phyloP scores from a whole-genome alignment of 2,113 vertebrate species.

The Brachypteracias leptosomus region DNA sequence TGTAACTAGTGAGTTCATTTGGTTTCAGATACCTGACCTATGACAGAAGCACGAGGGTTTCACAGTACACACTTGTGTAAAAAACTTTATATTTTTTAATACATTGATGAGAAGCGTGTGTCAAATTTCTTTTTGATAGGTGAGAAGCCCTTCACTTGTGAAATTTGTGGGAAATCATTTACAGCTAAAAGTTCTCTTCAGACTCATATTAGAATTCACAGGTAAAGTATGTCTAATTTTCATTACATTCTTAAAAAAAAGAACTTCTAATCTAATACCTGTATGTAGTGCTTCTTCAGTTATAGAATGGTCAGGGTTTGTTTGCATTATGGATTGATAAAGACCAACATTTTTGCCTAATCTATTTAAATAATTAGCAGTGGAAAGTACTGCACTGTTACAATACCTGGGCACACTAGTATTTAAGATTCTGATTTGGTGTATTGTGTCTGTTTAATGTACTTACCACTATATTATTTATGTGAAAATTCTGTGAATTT shows the following conservation, averaged over 20 bases:
- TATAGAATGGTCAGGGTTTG: neutral
- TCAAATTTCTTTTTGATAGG: slow-evolving; percentile 72
- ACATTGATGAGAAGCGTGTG: neutral
- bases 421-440: neutral
- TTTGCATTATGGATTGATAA: neutral
- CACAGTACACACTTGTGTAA: neutral
- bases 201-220: slow-evolving; percentile 96
- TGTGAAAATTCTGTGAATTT: neutral
- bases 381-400: neutral
- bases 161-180: slow-evolving; percentile 98
- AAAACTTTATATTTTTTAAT: too few species aligned
- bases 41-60: neutral
- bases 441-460: neutral
- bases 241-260: neutral
- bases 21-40: neutral
- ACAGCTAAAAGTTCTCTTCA: slow-evolving; percentile 96
- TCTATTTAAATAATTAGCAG: neutral
- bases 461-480: neutral
- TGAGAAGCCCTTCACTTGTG: slow-evolving; percentile 97
- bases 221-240: slow-evolving; percentile 69
- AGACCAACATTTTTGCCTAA: neutral
- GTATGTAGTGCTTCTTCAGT: neutral
- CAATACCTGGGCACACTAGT: too few species aligned
- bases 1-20: neutral
- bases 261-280: neutral